Evolutionary conservation across 2,113 vertebrate genomes (phyloP).

Genomic region (Mionectes macconnelli): DNA sequence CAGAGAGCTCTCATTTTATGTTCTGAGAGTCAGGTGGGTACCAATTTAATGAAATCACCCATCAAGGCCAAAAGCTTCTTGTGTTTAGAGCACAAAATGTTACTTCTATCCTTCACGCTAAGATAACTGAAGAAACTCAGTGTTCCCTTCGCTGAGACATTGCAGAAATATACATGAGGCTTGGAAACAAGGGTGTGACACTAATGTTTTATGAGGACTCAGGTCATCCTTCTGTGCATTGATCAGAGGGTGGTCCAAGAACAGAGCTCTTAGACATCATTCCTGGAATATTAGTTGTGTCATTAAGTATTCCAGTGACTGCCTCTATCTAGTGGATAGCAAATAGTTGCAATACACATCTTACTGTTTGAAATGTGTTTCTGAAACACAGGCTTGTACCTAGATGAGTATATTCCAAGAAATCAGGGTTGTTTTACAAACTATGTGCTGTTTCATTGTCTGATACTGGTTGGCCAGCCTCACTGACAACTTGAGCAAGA

Average conservation of each 20-base stretch:
- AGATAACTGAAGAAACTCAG: neutral
- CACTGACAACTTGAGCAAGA: neutral
- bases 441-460: neutral
- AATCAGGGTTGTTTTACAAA: neutral
- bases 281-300: neutral
- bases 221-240: neutral
- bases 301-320: neutral
- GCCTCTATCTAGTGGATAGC: neutral
- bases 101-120: rapidly evolving
- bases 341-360: neutral
- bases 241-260: neutral
- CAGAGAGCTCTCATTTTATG: neutral
- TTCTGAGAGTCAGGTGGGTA: neutral
- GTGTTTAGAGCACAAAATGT: neutral
- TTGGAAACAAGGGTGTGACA: neutral
- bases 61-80: neutral
- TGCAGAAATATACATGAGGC: rapidly evolving
- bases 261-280: neutral
- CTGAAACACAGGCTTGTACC: neutral
- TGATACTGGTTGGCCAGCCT: neutral
- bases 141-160: neutral
- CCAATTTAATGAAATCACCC: neutral
- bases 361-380: neutral
- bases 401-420: neutral
- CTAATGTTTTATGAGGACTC: neutral